Evolutionary conservation across 2,888 invertebrate genomes (phyloP), one percentile per base, ranked within the genome.

Genomic region (Dione vanillae): DNA sequence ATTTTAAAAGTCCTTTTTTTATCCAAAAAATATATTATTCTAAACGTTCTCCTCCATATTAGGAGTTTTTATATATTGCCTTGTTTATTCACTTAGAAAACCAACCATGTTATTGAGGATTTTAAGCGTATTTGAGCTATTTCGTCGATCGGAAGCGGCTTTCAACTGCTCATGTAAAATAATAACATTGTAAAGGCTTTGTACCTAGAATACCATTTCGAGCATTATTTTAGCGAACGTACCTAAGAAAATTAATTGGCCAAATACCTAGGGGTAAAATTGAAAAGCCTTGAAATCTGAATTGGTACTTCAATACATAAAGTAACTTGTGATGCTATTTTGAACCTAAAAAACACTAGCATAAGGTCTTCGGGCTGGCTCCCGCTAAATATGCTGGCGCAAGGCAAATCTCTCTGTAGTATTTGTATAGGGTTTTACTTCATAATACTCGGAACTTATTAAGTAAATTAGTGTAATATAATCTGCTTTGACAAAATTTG

Each of bases 201-300:
- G 41, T 71, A 41, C 58, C 64, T 51, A 62, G 67, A 67, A 65
- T 45, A 54, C 65, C 47, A 65, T 74, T 74, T 68, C 37, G 65
- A 67, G 54, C 51, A 51, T 56, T 61, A 45, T 64, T 49, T 47
- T 47, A 61, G 69, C 52, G 54, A 69, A 70, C 43, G 68, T 58
- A 67, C 65, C 72, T 65, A 72, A 71, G 74, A 69, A 79, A 82
- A 79, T 82, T 80, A 80, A 81, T 83, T 79, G 77, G 75, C 75
- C 73, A 78, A 78, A 79, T 79, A 78, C 77, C 77, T 78, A 67
- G 43, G 58, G 75, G 69, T 71, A 49, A 74, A 58, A 62, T 74
- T 75, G 72, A 62, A 74, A 61, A 67, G 69, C 70, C 69, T 59
- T 69, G 65, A 67, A 72, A 71, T 51, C 69, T 70, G 51, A 70